phyloP scores from a whole-genome alignment of 2,113 vertebrate species.

The mouse (Mus musculus) region DNA sequence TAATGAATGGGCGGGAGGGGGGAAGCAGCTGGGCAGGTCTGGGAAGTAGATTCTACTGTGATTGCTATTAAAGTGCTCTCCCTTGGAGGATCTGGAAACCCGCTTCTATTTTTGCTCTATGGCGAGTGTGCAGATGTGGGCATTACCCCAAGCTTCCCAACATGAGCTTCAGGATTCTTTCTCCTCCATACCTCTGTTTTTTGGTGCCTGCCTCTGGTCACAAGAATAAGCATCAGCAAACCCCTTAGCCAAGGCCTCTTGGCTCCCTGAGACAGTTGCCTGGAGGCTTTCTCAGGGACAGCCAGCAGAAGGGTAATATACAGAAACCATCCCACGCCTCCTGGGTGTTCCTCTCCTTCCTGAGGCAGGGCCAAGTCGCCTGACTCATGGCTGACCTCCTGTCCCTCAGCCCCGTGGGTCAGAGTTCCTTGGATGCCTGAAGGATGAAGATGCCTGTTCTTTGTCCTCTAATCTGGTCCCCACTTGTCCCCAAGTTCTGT shows the following conservation, averaged over 20 bases:
- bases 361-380: not conserved
- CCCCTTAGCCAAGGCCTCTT: not conserved
- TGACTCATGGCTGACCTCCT: not conserved
- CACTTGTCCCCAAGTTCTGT: not conserved
- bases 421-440: not conserved
- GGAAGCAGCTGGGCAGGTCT: conserved; percentile 23
- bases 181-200: not conserved
- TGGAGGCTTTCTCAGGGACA: not conserved
- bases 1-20: not conserved
- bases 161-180: not conserved
- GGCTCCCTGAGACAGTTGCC: too few species aligned
- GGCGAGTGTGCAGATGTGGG: not conserved
- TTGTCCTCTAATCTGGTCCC: not conserved
- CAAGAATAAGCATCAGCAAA: not conserved
- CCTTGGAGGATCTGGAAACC: conserved; percentile 48
- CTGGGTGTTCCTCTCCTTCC: not conserved
- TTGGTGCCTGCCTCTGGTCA: not conserved
- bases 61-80: conserved; percentile 15
- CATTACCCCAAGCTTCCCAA: not conserved
- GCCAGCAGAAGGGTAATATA: not conserved
- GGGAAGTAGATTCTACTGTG: not conserved
- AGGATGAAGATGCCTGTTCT: not conserved
- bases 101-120: conserved; percentile 1
- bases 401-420: not conserved
- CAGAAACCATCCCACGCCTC: not conserved